Evolutionary conservation across 2,797 vertebrate species (phyloP).

Genomic region (Sciurus carolinensis): DNA sequence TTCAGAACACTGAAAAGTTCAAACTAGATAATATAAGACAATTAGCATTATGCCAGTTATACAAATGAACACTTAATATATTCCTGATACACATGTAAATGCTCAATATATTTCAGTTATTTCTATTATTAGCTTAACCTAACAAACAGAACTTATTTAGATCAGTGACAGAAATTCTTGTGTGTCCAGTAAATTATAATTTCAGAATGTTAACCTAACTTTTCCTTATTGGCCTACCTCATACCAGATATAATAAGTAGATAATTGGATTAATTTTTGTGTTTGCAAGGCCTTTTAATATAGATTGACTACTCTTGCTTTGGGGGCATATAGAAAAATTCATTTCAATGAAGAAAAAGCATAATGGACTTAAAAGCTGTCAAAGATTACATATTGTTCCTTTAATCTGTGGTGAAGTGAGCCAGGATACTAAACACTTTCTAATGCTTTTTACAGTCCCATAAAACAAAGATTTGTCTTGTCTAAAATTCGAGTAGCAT

Average conservation of each 20-base stretch:
- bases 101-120: not conserved
- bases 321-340: not conserved
- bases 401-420: not conserved
- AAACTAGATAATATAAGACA: not conserved
- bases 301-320: not conserved
- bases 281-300: not conserved
- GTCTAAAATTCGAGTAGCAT: not conserved
- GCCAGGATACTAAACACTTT: not conserved
- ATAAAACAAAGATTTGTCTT: not conserved
- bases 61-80: not conserved
- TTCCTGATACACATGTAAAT: not conserved
- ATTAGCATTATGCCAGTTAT: not conserved
- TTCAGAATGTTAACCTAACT: not conserved
- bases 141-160: not conserved
- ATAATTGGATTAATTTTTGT: constrained; percentile 2
- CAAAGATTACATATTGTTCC: not conserved
- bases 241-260: not conserved
- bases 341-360: constrained; percentile 13
- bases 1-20: not conserved
- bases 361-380: not conserved
- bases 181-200: not conserved
- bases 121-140: not conserved
- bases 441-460: not conserved
- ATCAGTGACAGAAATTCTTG: not conserved
- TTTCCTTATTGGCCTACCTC: constrained; percentile 20